phyloP scores from a whole-genome alignment of 2,888 invertebrate species.

The Odontocerum albicorne region DNA sequence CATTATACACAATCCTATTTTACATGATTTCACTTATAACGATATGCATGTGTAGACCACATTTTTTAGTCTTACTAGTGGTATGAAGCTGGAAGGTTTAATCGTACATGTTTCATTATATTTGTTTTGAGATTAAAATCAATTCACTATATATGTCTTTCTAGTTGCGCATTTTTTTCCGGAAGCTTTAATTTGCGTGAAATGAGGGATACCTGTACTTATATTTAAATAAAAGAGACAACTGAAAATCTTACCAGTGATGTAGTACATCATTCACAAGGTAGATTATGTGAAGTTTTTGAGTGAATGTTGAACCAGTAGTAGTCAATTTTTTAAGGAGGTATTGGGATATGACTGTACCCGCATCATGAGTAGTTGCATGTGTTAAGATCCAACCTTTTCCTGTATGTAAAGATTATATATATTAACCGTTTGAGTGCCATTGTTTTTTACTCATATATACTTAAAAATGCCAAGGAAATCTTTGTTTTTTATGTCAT shows the following conservation, averaged over 20 bases:
- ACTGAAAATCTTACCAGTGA: constrained; percentile 78
- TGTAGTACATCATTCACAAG: constrained; percentile 98
- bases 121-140: background rate
- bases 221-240: too few species aligned
- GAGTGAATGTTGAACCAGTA: constrained; percentile 75
- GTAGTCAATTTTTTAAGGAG: constrained; percentile 80
- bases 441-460: too few species aligned
- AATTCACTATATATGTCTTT: background rate
- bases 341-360: constrained; percentile 87
- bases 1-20: too few species aligned
- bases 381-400: constrained; percentile 98
- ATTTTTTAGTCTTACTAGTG: too few species aligned
- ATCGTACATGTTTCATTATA: background rate
- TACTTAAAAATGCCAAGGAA: too few species aligned
- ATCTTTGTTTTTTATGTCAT: too few species aligned
- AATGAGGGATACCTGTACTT: too few species aligned
- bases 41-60: too few species aligned
- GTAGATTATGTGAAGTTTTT: constrained; percentile 97
- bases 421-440: too few species aligned
- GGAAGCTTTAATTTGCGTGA: background rate
- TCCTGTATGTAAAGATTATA: too few species aligned
- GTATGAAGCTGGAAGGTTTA: too few species aligned
- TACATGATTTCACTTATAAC: too few species aligned
- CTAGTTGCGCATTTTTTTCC: background rate
- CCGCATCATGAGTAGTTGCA: constrained; percentile 77